Conservation (phyloP, 1,140 invertebrate species). For the Thaumatotibia leucotreta region DNA sequence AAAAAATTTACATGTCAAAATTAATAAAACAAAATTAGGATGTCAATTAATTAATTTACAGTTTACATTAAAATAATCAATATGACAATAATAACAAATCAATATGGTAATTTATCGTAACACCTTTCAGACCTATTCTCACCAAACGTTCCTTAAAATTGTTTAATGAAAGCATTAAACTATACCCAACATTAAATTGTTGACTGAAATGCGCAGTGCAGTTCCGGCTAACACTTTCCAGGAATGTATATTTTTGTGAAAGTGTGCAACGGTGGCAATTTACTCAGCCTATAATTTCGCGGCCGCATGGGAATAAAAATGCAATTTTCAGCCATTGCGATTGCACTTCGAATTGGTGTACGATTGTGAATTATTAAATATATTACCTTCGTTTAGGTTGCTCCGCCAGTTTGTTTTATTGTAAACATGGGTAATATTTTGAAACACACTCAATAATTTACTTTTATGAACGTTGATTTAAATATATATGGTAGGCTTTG, state of each 20-base stretch:
- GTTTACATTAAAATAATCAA: too few relatives aligned
- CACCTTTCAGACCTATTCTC: too few relatives aligned
- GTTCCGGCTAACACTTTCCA: neutral
- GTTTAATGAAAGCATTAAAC: neutral
- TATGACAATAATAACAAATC: too few relatives aligned
- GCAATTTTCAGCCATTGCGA: constrained; percentile 42
- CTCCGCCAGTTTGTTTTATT: constrained; percentile 14
- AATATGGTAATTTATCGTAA: too few relatives aligned
- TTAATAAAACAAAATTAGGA: too few relatives aligned
- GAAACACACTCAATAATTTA: neutral
- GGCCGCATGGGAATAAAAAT: constrained; percentile 43
- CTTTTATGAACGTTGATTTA: neutral
- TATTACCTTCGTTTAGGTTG: constrained; percentile 31
- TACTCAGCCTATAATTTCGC: constrained; percentile 42
- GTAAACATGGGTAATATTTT: neutral
- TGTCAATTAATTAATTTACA: too few relatives aligned
- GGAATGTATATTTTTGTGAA: constrained; percentile 22
- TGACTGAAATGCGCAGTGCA: neutral
- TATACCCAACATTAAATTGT: neutral
- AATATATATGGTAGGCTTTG: neutral
- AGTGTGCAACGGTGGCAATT: constrained; percentile 39
- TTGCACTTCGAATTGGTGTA: constrained; percentile 39
- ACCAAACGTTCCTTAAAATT: neutral
- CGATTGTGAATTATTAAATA: constrained; percentile 45
- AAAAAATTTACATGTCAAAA: too few relatives aligned